Percentiles rank a stretch among this genome's conserved stretches.
phyloP scores from a whole-genome alignment of 2,113 vertebrate species.

The Pao palembangensis region DNA sequence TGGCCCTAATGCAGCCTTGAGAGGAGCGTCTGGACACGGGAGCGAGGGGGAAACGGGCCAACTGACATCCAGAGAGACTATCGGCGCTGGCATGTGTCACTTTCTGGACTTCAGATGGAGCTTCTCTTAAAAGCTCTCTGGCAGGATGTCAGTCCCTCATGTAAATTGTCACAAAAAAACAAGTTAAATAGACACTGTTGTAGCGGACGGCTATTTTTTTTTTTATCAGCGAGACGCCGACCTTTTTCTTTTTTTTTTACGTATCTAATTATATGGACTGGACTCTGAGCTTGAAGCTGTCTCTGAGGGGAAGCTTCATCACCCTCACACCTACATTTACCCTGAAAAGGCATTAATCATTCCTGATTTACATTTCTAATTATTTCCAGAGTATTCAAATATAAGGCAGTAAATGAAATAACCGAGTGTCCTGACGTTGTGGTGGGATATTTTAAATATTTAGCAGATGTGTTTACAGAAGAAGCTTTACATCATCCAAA shows the following conservation, averaged over 20 bases:
- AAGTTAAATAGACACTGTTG: constrained; percentile 76
- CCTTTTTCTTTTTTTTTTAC: constrained; percentile 15
- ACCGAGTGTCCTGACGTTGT: no score
- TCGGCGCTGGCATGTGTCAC: constrained; percentile 92
- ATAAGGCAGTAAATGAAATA: not conserved
- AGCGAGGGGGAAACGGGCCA: constrained; percentile 81
- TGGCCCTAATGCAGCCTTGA: constrained; percentile 98
- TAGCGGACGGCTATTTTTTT: constrained; percentile 47
- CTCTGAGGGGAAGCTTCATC: constrained; percentile 43
- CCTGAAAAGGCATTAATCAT: not conserved
- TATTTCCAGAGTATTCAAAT: not conserved
- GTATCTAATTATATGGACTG: constrained; percentile 54
- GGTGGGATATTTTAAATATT: no score
- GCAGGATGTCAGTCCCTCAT: constrained; percentile 76
- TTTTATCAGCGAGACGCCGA: constrained; percentile 56
- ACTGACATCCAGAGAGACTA: constrained; percentile 81
- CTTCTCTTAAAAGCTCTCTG: constrained; percentile 84
- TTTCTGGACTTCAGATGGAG: constrained; percentile 87
- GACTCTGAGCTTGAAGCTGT: constrained; percentile 24
- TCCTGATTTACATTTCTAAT: constrained; percentile 10
- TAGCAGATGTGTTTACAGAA: not conserved
- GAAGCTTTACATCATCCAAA: constrained; percentile 1
- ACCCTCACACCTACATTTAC: constrained; percentile 17
- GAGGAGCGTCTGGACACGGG: constrained; percentile 92
- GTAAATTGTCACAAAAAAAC: constrained; percentile 81